Percentiles rank a stretch among this genome's conserved stretches.
phyloP scores from a whole-genome alignment of 2,888 invertebrate genomes.

The Cerastis rubricosa region DNA sequence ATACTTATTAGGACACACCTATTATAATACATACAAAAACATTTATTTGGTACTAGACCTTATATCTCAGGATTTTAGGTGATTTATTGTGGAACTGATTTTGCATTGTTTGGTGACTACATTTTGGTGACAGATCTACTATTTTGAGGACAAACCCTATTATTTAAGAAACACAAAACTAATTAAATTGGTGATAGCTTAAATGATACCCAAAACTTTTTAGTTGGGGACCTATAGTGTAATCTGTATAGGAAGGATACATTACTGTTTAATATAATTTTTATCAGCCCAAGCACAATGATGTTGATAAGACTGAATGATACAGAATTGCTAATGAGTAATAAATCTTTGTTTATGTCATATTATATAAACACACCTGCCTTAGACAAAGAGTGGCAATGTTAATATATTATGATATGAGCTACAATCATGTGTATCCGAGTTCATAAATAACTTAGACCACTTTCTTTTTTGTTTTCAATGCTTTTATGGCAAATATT shows the following conservation, averaged over 20 bases:
- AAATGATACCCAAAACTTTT: too few relatives aligned
- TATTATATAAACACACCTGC: background rate
- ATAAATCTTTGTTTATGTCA: constrained; percentile 10
- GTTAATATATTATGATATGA: background rate
- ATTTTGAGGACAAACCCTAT: too few relatives aligned
- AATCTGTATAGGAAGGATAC: background rate
- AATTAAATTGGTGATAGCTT: too few relatives aligned
- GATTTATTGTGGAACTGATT: too few relatives aligned
- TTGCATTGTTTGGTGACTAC: too few relatives aligned
- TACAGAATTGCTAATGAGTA: constrained; percentile 2
- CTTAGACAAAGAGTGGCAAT: background rate
- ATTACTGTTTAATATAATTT: background rate
- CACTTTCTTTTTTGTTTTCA: background rate
- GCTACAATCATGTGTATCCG: background rate
- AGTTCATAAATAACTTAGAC: background rate
- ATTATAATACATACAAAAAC: too few relatives aligned
- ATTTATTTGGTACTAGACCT: too few relatives aligned
- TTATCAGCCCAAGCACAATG: background rate
- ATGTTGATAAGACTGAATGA: constrained; percentile 19
- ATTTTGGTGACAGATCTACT: too few relatives aligned
- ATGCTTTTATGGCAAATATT: background rate
- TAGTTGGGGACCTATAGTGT: background rate
- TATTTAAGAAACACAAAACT: too few relatives aligned
- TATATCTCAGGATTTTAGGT: too few relatives aligned
- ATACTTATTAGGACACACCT: too few relatives aligned